phyloP scores from a whole-genome alignment of 2,113 vertebrate species.

The Psammodynastes pulverulentus region DNA sequence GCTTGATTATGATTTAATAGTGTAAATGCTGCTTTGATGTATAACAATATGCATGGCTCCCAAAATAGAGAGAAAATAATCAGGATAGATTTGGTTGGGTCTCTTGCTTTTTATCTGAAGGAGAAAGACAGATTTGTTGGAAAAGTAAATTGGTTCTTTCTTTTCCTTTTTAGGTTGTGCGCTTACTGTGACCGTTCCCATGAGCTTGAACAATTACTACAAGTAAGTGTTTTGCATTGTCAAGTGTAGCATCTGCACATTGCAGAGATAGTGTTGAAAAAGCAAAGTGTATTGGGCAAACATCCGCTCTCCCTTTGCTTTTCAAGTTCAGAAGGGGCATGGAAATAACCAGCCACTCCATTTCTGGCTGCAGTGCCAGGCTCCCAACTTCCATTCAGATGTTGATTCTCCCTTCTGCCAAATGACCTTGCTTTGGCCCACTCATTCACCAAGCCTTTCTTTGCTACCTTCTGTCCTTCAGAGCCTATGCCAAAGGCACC shows the following conservation, averaged over 20 bases:
- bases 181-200: constrained; percentile 88
- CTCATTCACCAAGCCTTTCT: neutral
- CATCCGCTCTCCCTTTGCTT: neutral
- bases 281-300: neutral
- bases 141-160: neutral
- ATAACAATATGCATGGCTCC: neutral
- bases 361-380: neutral
- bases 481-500: constrained; percentile 81
- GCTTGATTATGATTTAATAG: neutral
- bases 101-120: neutral
- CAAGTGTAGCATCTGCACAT: neutral
- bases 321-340: neutral
- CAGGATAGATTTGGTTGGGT: neutral
- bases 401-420: neutral
- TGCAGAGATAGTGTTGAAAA: neutral
- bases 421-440: neutral
- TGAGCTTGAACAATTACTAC: constrained; percentile 93
- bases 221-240: constrained; percentile 74
- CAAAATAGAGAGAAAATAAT: neutral
- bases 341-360: neutral
- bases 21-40: neutral
- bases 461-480: constrained; percentile 52
- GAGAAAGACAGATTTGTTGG: accelerated
- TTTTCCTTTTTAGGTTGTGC: constrained; percentile 81
- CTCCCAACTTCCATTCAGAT: neutral